Evolutionary conservation across 53 echinoderm and acorn worm genomes (phyloP).

Genomic region (Hippasteria phrygiana): DNA sequence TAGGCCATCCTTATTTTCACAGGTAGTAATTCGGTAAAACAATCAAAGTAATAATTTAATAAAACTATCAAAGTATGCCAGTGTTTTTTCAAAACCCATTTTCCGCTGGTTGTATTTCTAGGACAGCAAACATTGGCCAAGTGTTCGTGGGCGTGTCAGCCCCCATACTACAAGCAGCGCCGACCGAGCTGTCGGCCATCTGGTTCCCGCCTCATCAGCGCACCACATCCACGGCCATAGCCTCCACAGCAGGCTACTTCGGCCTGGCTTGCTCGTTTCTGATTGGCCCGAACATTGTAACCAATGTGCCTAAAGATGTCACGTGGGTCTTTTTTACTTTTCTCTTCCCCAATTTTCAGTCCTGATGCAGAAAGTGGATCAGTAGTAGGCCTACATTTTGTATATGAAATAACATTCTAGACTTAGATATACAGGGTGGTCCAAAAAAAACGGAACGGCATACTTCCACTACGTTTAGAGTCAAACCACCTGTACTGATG

Average conservation of each 20-base stretch:
- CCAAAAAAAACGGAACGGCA: too few relatives aligned
- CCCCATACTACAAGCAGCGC: conserved; percentile 82
- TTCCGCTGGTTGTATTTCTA: too few relatives aligned
- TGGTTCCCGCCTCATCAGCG: conserved; percentile 93
- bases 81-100: too few relatives aligned
- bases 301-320: conserved; percentile 5
- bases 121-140: conserved; percentile 91
- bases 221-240: conserved; percentile 86
- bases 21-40: too few relatives aligned
- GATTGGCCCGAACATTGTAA: conserved; percentile 84
- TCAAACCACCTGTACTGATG: too few relatives aligned
- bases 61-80: too few relatives aligned
- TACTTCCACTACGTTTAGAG: too few relatives aligned
- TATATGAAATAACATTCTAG: too few relatives aligned
- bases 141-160: conserved; percentile 86
- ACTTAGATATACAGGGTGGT: too few relatives aligned
- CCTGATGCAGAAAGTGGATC: background rate
- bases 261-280: conserved; percentile 85
- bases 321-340: background rate
- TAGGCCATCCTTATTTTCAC: too few relatives aligned
- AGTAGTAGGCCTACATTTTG: too few relatives aligned
- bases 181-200: conserved; percentile 74
- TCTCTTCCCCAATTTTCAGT: background rate
- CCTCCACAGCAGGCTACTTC: conserved; percentile 59
- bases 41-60: too few relatives aligned